Evolutionary conservation across 2,888 invertebrate genomes (phyloP).

Genomic region (Atrina japonica): DNA sequence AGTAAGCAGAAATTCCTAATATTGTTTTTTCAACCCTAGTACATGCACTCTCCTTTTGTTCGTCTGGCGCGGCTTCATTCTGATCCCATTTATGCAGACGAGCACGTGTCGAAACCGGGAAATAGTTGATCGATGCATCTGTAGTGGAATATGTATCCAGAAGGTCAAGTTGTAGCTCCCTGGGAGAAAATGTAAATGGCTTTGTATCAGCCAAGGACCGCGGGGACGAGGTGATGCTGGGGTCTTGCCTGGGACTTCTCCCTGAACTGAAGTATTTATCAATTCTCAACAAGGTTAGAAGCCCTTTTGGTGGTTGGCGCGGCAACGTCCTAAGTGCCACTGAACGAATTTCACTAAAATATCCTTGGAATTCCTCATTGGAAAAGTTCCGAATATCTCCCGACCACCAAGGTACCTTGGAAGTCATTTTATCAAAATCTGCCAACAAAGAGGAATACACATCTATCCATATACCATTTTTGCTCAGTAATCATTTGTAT

Average conservation of each 20-base stretch:
- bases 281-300: constrained; percentile 7
- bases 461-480: too few relatives aligned
- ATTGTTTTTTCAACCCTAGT: constrained; percentile 19
- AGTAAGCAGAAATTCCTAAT: constrained; percentile 19
- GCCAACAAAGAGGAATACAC: too few relatives aligned
- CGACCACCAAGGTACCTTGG: constrained; percentile 30
- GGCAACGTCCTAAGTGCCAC: constrained; percentile 28
- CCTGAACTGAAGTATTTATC: neutral
- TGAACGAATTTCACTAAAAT: constrained; percentile 26
- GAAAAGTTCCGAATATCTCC: constrained; percentile 34
- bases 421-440: too few relatives aligned
- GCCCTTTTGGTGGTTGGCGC: constrained; percentile 20
- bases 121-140: constrained; percentile 10
- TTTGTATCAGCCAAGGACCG: constrained; percentile 6
- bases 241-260: neutral
- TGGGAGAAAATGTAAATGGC: constrained; percentile 8
- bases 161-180: constrained; percentile 13
- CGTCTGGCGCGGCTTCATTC: neutral
- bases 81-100: constrained; percentile 10
- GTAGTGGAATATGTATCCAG: constrained; percentile 5
- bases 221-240: neutral
- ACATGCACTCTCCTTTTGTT: constrained; percentile 1
- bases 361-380: constrained; percentile 30
- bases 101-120: neutral
- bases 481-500: too few relatives aligned